Conservation (phyloP, 2,113 vertebrate genomes). For the Redunca redunca region DNA sequence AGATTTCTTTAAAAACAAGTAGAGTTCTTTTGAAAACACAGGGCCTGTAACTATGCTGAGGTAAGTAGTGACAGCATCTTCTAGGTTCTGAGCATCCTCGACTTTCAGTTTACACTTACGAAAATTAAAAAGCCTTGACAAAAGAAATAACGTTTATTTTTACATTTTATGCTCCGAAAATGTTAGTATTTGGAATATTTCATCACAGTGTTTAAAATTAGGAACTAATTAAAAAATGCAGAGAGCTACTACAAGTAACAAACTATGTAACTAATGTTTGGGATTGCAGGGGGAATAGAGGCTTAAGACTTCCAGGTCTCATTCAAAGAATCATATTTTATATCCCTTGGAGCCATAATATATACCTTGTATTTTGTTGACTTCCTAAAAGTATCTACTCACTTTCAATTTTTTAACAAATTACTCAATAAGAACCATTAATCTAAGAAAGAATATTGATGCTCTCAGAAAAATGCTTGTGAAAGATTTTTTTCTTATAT, state of each 20-base stretch:
- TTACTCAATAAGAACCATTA: not conserved
- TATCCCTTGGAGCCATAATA: not conserved
- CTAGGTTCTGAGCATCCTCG: not conserved
- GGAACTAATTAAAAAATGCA: not conserved
- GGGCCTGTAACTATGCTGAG: not conserved
- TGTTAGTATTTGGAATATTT: not conserved
- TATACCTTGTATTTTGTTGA: not conserved
- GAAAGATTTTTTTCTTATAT: not conserved
- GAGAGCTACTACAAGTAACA: not conserved
- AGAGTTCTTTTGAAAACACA: not conserved
- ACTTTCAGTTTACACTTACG: not conserved
- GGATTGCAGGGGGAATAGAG: accelerated
- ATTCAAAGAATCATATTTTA: not conserved
- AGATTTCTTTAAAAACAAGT: not conserved
- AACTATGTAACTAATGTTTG: not conserved
- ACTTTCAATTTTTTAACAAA: not conserved
- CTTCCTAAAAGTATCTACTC: not conserved
- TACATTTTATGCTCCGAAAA: not conserved
- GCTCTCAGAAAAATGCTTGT: not conserved
- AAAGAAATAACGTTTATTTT: not conserved
- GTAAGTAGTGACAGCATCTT: not conserved
- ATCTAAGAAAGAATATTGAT: not conserved
- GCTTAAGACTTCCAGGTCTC: not conserved
- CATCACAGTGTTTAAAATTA: not conserved
- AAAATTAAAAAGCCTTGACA: not conserved